Evolutionary conservation across 37 sponge, comb jelly and placozoan genomes (phyloP), one percentile per base, ranked within the genome.

Genomic region (Halisarca cf. caerulea): DNA sequence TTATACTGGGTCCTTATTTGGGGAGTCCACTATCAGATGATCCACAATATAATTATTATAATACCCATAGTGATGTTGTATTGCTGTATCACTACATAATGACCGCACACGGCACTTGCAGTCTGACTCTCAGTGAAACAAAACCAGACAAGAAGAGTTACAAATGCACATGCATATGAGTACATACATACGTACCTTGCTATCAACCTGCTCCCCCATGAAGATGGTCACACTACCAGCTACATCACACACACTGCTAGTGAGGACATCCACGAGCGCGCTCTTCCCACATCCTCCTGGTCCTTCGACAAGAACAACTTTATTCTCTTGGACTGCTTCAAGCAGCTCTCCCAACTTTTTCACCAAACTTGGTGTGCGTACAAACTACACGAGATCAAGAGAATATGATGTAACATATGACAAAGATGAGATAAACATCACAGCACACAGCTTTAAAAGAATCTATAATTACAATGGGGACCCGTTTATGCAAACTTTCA

Each of bases 131-230:
- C 60, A n/a, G 23, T 27, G 25, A 2, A 6, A 59, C 60, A 2
- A 3, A 2, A 54, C 17, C 7, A 2, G 25, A 59, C 60, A 59
- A 27, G 3, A n/a, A 6, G 17, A 27, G 23, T n/a, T 27, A n/a
- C 60, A 3, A 3, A 59, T 59, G 60, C 9, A 1, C 33, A 5
- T 58, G n/a, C 30, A 38, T 38, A 75, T 39, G 30, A 75, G 42
- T 79, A 42, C 33, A 21, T 21, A 34, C 57, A 54, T 23, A 30
- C 54, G 24, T 39, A 86, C 90, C 84, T 89, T 92, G 66, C 89
- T 79, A 60, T 89, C 93, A 23, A 86, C 57, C 78, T 92, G 93
- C 60, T 89, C 89, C 30, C 90, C 89, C 68, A 89, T 69, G 53
- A 89, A 88, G 3, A 92, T 33, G 20, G 60, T 61, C 0, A 92